Percentiles rank a stretch among this genome's conserved stretches.
Evolutionary conservation across 2,113 vertebrate species (phyloP).

Genomic region (Aptenodytes forsteri): DNA sequence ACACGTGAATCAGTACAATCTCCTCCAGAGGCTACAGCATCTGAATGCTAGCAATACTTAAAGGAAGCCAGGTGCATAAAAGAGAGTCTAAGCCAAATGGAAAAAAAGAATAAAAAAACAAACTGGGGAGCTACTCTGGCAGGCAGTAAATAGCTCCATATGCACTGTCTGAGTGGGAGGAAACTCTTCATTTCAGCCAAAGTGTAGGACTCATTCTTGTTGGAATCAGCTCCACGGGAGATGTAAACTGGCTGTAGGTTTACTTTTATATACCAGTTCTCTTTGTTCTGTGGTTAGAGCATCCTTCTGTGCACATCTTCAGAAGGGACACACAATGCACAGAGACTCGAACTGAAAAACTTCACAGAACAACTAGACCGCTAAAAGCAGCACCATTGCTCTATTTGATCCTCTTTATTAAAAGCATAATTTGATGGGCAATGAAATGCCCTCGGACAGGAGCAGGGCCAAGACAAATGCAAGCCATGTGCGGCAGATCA

Average conservation of each 20-base stretch:
- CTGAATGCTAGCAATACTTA: neutral
- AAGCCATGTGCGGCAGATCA: neutral
- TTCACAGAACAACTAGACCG: neutral
- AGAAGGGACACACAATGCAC: neutral
- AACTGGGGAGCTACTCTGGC: neutral
- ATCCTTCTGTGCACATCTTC: neutral
- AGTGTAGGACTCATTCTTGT: neutral
- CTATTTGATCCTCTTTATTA: neutral
- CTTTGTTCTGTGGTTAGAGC: neutral
- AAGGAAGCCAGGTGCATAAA: neutral
- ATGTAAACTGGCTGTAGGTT: neutral
- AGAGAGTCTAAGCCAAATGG: neutral
- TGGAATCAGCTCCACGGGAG: neutral
- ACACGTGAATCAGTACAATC: neutral
- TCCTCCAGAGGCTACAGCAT: neutral
- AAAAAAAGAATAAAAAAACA: neutral
- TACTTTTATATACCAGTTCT: neutral
- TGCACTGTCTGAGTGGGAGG: neutral
- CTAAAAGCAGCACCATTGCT: neutral
- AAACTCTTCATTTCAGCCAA: neutral
- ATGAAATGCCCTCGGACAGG: neutral
- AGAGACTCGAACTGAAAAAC: neutral
- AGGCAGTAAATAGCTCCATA: neutral
- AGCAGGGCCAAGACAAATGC: neutral
- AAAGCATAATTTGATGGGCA: neutral